A percentile compares a stretch with the other conserved stretches of the same genome.
phyloP scores from a whole-genome alignment of 2,113 vertebrate genomes.

The Tilapia sparmanii region DNA sequence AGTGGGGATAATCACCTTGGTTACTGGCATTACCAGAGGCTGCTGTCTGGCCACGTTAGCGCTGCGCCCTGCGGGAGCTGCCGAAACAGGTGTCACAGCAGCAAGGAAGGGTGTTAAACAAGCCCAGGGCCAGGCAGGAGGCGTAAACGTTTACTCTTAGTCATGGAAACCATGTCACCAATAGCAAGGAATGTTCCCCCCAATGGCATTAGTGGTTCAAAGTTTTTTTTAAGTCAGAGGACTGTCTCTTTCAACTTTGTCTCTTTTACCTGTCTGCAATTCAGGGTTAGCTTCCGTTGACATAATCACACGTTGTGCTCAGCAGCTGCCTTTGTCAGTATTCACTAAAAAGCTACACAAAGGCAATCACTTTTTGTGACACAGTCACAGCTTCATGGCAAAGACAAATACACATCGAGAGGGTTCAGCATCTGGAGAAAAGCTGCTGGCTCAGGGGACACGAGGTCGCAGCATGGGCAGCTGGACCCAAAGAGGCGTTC shows the following conservation, averaged over 20 bases:
- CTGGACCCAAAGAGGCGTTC: background rate
- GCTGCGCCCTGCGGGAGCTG: conserved; percentile 22
- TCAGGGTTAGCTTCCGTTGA: conserved; percentile 11
- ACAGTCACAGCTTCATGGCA: conserved; percentile 6
- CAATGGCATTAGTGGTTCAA: background rate
- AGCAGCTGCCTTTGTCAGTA: background rate
- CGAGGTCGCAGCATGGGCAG: conserved; percentile 11
- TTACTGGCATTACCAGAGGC: conserved; percentile 50
- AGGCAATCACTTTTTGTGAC: conserved; percentile 28
- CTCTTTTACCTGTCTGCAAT: background rate
- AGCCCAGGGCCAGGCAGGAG: conserved; percentile 37
- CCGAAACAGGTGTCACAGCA: conserved; percentile 58
- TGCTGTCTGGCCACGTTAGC: conserved; percentile 50
- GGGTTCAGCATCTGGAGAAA: conserved; percentile 16
- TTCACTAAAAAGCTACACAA: background rate
- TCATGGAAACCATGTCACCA: conserved; percentile 59
- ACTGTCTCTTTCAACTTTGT: background rate
- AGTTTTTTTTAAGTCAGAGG: background rate
- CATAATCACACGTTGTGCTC: conserved; percentile 1
- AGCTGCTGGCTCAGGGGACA: conserved; percentile 53
- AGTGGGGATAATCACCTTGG: conserved; percentile 62
- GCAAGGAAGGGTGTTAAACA: conserved; percentile 53
- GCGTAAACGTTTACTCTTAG: conserved; percentile 49
- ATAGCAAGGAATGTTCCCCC: conserved; percentile 55
- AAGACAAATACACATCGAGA: conserved; percentile 36